These are phyloP conservation scores for Mechanitis mazaeus DNA, from an alignment of 2,888 invertebrate genomes.

Conservation along the genomic window DNA sequence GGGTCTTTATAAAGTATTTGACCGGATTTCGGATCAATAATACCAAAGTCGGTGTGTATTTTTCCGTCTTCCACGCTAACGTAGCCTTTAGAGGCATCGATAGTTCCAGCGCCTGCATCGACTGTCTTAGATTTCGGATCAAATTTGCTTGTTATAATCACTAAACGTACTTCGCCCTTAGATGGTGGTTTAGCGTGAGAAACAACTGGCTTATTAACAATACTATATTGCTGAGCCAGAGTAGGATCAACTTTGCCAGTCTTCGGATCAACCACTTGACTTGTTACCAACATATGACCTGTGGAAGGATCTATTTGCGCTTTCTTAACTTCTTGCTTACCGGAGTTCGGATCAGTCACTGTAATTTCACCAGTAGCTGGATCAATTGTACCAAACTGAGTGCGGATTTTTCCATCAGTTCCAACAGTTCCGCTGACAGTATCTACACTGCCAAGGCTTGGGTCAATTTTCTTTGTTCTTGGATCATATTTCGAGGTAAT, in stretches of 20 bases:
- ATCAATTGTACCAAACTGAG: slow-evolving; percentile 81
- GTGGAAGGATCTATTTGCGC: slow-evolving; percentile 73
- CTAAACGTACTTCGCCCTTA: slow-evolving; percentile 63
- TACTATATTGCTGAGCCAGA: slow-evolving; percentile 68
- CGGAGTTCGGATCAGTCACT: slow-evolving; percentile 64
- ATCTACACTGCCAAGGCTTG: slow-evolving; percentile 61
- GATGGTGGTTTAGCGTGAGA: slow-evolving; percentile 57
- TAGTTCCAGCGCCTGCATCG: slow-evolving; percentile 71
- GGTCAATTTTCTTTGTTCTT: slow-evolving; percentile 66
- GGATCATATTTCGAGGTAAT: slow-evolving; percentile 79
- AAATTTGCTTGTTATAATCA: slow-evolving; percentile 71
- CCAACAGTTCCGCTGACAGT: slow-evolving; percentile 79
- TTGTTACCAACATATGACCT: slow-evolving; percentile 75
- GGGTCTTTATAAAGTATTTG: slow-evolving; percentile 77
- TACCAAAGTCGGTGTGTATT: slow-evolving; percentile 77
- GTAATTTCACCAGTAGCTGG: slow-evolving; percentile 76
- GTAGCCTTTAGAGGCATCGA: slow-evolving; percentile 75
- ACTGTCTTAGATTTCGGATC: slow-evolving; percentile 78
- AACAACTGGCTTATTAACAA: slow-evolving; percentile 65
- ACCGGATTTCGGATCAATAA: slow-evolving; percentile 78
- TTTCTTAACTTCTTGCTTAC: slow-evolving; percentile 76
- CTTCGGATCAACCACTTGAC: slow-evolving; percentile 74
- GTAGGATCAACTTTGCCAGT: slow-evolving; percentile 79
- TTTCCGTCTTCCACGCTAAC: slow-evolving; percentile 72
- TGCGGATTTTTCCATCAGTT: slow-evolving; percentile 69